Percentiles rank a stretch among this genome's conserved stretches.
These are phyloP conservation scores for Ectemnius cavifrons DNA, from an alignment of 2,888 invertebrate species.

Conservation along the genomic window DNA sequence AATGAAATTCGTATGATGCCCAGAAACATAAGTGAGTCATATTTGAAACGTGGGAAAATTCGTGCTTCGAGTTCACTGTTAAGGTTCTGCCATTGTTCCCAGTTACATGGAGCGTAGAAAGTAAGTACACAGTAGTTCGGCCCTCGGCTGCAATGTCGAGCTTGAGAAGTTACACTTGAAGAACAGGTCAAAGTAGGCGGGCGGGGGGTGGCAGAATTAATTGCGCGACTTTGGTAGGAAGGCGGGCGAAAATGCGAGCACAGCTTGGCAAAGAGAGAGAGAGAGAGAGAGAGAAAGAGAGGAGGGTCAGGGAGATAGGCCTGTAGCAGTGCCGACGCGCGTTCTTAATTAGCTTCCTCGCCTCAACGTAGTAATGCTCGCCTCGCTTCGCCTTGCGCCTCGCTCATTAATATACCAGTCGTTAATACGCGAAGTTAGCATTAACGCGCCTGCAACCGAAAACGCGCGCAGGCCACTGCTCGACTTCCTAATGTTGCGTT, in stretches of 20 bases:
- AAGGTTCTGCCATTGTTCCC: too few relatives aligned
- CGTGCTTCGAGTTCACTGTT: too few relatives aligned
- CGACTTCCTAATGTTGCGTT: too few relatives aligned
- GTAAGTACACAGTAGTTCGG: too few relatives aligned
- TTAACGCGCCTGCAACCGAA: conserved; percentile 36
- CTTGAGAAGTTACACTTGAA: too few relatives aligned
- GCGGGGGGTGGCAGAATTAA: conserved; percentile 1
- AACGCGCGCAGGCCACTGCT: conserved; percentile 4
- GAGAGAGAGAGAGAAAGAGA: conserved; percentile 9
- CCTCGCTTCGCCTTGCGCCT: conserved; percentile 35
- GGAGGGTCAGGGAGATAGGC: conserved; percentile 44
- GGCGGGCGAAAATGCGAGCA: conserved; percentile 16
- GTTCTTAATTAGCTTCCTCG: conserved; percentile 62
- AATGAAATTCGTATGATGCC: too few relatives aligned
- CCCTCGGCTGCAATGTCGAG: too few relatives aligned
- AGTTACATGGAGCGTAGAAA: too few relatives aligned
- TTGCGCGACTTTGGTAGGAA: conserved; percentile 3
- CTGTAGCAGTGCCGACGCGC: conserved; percentile 26
- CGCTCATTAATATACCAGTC: conserved; percentile 60
- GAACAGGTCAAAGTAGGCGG: not conserved
- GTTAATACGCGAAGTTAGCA: conserved; percentile 48
- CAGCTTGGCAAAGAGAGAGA: not conserved
- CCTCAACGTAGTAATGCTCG: conserved; percentile 51
- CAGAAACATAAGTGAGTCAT: too few relatives aligned
- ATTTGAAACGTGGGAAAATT: too few relatives aligned